A percentile compares a stretch with the other conserved stretches of the same genome.
Evolutionary conservation across 2,797 vertebrate genomes (phyloP).

Genomic region (Halcyon leucocephala): DNA sequence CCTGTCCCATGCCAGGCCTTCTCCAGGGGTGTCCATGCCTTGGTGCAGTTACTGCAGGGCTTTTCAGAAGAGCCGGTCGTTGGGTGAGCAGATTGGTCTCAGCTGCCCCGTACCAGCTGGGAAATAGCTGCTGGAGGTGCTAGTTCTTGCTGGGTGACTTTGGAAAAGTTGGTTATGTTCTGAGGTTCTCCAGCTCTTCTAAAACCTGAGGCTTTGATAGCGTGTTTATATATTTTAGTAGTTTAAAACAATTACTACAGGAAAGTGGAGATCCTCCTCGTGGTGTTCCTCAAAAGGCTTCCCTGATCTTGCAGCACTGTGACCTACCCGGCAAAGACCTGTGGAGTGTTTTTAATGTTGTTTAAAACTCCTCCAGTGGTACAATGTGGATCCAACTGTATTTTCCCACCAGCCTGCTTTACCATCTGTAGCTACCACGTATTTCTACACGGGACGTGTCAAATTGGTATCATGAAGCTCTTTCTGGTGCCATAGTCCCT

Average conservation of each 20-base stretch:
- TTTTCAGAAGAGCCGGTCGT: neutral
- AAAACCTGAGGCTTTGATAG: neutral
- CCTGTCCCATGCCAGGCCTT: neutral
- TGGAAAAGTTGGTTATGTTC: neutral
- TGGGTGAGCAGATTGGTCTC: neutral
- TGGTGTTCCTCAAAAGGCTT: neutral
- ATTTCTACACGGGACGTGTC: neutral
- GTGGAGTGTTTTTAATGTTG: neutral
- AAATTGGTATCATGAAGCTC: rapidly evolving
- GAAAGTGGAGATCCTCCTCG: neutral
- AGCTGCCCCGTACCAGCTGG: neutral
- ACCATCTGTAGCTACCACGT: rapidly evolving
- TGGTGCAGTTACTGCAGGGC: neutral
- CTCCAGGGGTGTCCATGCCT: neutral
- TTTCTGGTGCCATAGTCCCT: rapidly evolving
- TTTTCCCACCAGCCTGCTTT: neutral
- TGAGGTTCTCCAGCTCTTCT: neutral
- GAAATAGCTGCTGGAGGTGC: neutral
- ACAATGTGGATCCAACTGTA: neutral
- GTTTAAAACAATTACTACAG: neutral
- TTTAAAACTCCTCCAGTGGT: neutral
- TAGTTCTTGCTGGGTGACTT: constrained; percentile 11
- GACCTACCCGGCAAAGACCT: neutral
- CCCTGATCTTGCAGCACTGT: neutral
- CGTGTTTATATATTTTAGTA: neutral